Base-by-base conservation (phyloP, 2,888 invertebrate species). In the Keiferia lycopersicella region DNA sequence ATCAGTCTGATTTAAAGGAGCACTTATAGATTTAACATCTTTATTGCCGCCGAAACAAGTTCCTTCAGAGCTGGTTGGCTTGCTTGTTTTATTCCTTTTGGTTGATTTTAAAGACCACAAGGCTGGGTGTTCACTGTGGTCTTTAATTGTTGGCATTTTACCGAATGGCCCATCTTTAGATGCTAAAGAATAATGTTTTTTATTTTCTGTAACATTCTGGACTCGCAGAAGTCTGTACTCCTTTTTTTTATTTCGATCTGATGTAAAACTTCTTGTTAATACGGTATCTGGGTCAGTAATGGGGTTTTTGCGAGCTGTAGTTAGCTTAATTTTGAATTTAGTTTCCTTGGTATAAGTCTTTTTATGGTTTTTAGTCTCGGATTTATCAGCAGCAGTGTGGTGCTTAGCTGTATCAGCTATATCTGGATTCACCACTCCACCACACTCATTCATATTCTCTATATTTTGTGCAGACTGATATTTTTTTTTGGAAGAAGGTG, bases 401-500 rank as follows among this genome's bases (percentile, higher is more conserved):
- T 26, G 51, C 14, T 53, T 53, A 14, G 51, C 57, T 57, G 34
- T 34, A 16, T 16, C 38, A 2, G n/a, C n/a, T n/a, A 38, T 38
- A 8, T 34, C 38, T 8, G 57, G 34, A n/a, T 57, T 18, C 11
- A 57, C 38, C 16, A 30, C 34, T 57, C 38, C 11, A 57, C 38
- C 16, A 30, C 38, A 38, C 2, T 57, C 38, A 16, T 57, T 30
- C 3, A 57, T n/a, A 10, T 57, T 57, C 11, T 57, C 38, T 11
- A 38, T 57, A n/a, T 57, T 57, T 30, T 57, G 57, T n/a, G 57
- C 16, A 30, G 16, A 7, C 6, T 57, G 12, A n/a, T 56, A 34
- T 16, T 38, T n/a, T 53, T 34, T 34, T 34, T 34, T 8, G 34
- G 34, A 10, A 34, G 34, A 34, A 34, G 7, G 4, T 34, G 34